Evolutionary conservation across 2,113 vertebrate species (phyloP).

Genomic region (Hypanus sabinus): DNA sequence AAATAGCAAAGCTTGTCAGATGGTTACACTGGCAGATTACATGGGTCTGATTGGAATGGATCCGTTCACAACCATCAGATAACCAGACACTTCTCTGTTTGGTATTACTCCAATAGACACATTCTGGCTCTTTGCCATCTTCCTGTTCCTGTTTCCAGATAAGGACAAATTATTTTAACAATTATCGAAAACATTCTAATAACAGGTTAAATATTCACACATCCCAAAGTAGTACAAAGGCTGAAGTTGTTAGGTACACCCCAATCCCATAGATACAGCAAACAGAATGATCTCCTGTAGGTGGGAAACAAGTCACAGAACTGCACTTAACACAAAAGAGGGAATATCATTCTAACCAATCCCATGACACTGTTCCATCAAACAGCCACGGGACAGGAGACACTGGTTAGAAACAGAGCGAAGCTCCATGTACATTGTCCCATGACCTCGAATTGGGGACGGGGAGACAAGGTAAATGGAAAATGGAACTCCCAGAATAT

Average conservation of each 20-base stretch:
- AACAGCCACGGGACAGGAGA: neutral
- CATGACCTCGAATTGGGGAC: too few relatives aligned
- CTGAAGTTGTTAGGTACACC: too few relatives aligned
- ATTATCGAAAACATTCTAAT: neutral
- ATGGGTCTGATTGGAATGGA: neutral
- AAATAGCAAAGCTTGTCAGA: neutral
- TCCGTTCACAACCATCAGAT: neutral
- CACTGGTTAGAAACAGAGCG: neutral
- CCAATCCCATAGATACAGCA: neutral
- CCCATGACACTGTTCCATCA: neutral
- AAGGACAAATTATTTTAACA: neutral
- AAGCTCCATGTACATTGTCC: neutral
- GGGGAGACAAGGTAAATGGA: too few relatives aligned
- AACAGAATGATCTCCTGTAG: neutral
- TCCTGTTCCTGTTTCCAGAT: neutral
- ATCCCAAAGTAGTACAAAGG: neutral
- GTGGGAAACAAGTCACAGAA: neutral
- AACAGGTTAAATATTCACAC: neutral
- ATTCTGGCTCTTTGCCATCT: neutral
- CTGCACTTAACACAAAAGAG: neutral
- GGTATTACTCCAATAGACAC: neutral
- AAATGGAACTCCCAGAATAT: neutral
- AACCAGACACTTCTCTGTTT: neutral
- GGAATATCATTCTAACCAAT: neutral
- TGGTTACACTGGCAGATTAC: neutral